Conservation (phyloP, 2,888 invertebrate species). For the Dolichopus griseipennis region DNA sequence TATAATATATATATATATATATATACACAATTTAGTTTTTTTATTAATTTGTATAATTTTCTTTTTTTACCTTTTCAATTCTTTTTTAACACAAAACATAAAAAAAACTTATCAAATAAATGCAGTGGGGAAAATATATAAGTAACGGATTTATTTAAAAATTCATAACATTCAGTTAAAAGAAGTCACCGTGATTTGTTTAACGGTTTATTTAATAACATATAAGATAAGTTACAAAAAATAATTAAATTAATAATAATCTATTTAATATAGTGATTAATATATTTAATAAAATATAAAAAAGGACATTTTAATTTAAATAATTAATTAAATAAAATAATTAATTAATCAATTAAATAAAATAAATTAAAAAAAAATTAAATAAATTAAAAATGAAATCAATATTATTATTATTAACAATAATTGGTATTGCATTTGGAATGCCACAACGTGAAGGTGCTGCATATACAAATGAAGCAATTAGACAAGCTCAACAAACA, state of each 20-base stretch:
- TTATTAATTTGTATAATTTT: neutral
- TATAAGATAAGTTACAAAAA: too few species aligned
- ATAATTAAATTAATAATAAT: too few species aligned
- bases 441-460: slow-evolving; percentile 68
- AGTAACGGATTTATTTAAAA: neutral
- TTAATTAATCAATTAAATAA: neutral
- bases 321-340: neutral
- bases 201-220: too few species aligned
- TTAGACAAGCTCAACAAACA: slow-evolving; percentile 77
- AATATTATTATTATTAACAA: neutral
- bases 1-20: too few species aligned
- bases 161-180: neutral
- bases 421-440: neutral
- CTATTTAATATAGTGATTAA: too few species aligned
- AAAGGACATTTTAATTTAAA: neutral
- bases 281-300: neutral
- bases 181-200: neutral
- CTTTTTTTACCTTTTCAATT: neutral
- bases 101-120: neutral
- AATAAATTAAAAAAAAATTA: too few species aligned
- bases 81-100: neutral
- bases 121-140: slow-evolving; percentile 6
- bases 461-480: slow-evolving; percentile 75
- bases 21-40: too few species aligned
- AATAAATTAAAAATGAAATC: neutral